phyloP scores from a whole-genome alignment of 2,113 vertebrate species.

The Oxyruncus cristatus region DNA sequence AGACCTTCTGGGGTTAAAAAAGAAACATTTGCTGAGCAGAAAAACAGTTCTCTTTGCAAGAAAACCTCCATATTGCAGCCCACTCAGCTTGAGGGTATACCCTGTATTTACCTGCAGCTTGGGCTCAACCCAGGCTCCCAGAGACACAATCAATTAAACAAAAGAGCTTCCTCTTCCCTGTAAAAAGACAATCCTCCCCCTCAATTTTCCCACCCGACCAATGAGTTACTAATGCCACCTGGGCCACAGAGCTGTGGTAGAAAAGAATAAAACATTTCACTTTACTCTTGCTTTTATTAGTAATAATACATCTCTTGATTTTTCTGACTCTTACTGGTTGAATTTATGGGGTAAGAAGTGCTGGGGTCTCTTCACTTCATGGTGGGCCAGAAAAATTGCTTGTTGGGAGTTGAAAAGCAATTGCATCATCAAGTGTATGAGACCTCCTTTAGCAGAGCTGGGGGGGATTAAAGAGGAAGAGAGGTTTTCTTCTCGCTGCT shows the following conservation, averaged over 20 bases:
- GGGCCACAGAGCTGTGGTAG: not conserved
- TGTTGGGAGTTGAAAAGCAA: not conserved
- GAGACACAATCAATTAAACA: not conserved
- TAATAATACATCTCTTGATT: not conserved
- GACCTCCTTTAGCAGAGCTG: not conserved
- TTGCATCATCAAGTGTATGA: not conserved
- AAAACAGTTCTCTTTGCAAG: rapidly evolving
- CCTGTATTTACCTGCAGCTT: not conserved
- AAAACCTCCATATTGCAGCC: not conserved
- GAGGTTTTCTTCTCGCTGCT: not conserved
- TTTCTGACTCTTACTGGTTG: not conserved
- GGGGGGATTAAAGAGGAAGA: not conserved
- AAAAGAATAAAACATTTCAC: not conserved
- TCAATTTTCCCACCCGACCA: not conserved
- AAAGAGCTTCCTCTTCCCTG: not conserved
- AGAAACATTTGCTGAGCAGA: not conserved
- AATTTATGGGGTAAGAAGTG: not conserved
- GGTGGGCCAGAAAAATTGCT: not conserved
- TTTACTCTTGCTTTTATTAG: not conserved
- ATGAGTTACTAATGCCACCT: not conserved
- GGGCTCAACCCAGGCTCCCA: not conserved
- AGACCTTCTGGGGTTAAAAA: not conserved
- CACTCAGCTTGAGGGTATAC: not conserved
- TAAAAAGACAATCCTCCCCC: not conserved
- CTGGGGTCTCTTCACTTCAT: not conserved